phyloP scores from a whole-genome alignment of 92 coral and sea anemone genomes.

The Anthopleura xanthogrammica region DNA sequence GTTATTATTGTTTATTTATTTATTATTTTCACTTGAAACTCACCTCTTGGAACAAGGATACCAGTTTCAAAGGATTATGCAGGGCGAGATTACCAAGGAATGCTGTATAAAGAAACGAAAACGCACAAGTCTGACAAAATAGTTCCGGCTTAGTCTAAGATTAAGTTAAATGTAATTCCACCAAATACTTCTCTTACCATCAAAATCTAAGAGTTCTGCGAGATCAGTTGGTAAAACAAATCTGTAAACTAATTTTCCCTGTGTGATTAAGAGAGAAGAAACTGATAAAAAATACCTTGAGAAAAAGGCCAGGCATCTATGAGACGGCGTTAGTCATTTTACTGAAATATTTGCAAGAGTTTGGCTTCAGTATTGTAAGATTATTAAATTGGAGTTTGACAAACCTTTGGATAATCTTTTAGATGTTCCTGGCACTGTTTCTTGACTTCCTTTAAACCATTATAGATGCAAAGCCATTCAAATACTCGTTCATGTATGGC shows the following conservation, averaged over 20 bases:
- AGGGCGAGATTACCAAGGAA: constrained; percentile 75
- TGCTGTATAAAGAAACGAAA: constrained; percentile 30
- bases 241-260: constrained; percentile 81
- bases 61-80: constrained; percentile 59
- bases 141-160: too few species aligned
- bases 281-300: background rate
- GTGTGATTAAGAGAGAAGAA: background rate
- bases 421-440: constrained; percentile 59
- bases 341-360: too few species aligned
- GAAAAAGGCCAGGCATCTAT: background rate
- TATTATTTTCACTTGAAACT: too few species aligned
- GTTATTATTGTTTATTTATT: too few species aligned
- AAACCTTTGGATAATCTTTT: constrained; percentile 40
- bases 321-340: too few species aligned
- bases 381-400: background rate
- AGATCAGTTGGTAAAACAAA: constrained; percentile 68
- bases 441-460: constrained; percentile 54
- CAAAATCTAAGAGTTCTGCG: constrained; percentile 72
- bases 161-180: too few species aligned
- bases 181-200: constrained; percentile 48
- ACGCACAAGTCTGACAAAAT: too few species aligned
- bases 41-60: constrained; percentile 81
- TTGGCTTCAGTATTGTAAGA: too few species aligned
- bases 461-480: constrained; percentile 79
- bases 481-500: constrained; percentile 69